Percentiles rank a stretch among this genome's conserved stretches.
Evolutionary conservation across 1,140 invertebrate genomes (phyloP).

Genomic region (Hesperophylax magnus): DNA sequence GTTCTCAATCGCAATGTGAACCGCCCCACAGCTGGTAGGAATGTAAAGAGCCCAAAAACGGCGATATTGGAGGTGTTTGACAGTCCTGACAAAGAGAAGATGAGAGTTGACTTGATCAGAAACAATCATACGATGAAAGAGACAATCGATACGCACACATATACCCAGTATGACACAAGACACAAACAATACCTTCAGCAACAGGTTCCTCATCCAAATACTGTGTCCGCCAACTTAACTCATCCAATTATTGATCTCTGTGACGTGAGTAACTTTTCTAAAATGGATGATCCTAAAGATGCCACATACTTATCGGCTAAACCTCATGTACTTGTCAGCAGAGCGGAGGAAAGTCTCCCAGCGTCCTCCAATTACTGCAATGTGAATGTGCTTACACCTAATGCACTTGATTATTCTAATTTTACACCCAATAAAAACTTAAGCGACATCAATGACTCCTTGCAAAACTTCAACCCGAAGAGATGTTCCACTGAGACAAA

Average conservation of each 20-base stretch:
- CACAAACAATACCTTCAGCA: no score
- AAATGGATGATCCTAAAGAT: conserved; percentile 1
- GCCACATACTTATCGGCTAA: neutral
- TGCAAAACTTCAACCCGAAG: conserved; percentile 64
- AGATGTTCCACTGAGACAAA: conserved; percentile 69
- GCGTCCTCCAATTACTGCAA: neutral
- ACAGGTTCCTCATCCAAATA: conserved; percentile 4
- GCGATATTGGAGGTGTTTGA: neutral
- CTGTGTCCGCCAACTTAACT: conserved; percentile 21
- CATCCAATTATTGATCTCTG: conserved; percentile 48
- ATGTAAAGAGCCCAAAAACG: neutral
- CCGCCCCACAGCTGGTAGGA: neutral
- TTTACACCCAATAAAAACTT: conserved; percentile 68
- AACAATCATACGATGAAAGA: conserved; percentile 15
- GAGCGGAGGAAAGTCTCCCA: neutral
- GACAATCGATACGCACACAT: neutral
- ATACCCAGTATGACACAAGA: neutral
- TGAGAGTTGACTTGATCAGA: neutral
- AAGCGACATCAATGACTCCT: conserved; percentile 65
- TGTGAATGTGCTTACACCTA: conserved; percentile 54
- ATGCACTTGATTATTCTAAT: conserved; percentile 61
- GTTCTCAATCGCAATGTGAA: conserved; percentile 24
- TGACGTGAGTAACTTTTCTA: conserved; percentile 32
- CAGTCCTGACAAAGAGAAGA: neutral
- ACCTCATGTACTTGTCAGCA: conserved; percentile 3